phyloP scores from a whole-genome alignment of 2,797 vertebrate genomes.

The Phoeniculus purpureus region DNA sequence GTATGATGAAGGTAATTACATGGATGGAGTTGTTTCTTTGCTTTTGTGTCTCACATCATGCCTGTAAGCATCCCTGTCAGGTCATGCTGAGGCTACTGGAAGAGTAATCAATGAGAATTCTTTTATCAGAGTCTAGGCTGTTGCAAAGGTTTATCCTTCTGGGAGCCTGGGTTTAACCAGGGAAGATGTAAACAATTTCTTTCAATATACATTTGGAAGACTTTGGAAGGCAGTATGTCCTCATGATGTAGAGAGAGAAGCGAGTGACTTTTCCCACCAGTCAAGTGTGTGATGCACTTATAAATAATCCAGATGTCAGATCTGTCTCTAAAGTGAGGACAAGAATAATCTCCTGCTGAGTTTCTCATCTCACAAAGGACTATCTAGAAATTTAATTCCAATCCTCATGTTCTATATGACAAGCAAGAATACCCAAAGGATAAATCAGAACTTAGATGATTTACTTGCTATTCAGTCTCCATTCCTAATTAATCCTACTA shows the following conservation, averaged over 20 bases:
- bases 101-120: neutral
- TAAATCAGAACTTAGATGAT: neutral
- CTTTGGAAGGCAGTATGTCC: neutral
- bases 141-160: neutral
- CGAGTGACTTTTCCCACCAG: neutral
- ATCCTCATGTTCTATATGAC: neutral
- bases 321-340: neutral
- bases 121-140: neutral
- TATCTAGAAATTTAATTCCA: neutral
- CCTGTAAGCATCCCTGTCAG: neutral
- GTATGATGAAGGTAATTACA: neutral
- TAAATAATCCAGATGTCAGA: neutral
- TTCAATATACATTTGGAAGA: neutral
- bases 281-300: neutral
- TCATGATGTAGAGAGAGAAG: neutral
- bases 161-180: neutral
- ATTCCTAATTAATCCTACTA: neutral
- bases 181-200: neutral
- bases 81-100: neutral
- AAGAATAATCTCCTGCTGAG: neutral
- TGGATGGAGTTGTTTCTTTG: neutral
- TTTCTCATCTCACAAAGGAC: neutral
- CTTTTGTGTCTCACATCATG: neutral
- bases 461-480: neutral
- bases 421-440: neutral